A percentile compares a stretch with the other conserved stretches of the same genome.
Conservation (phyloP, 2,113 vertebrate genomes). For the Perccottus glenii region DNA sequence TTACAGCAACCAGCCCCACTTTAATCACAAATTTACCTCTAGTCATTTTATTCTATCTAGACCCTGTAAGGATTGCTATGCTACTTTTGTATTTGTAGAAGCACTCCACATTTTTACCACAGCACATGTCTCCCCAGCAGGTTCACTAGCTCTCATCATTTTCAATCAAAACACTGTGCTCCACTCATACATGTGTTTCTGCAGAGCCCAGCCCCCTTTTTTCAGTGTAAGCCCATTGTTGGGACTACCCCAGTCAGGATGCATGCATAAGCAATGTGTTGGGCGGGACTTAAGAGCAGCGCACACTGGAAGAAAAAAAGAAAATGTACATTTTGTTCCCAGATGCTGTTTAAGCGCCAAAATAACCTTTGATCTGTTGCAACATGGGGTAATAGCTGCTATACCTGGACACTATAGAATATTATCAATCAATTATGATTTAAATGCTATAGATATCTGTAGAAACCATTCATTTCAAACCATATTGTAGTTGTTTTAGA, state of each 20-base stretch:
- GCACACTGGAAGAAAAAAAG: not conserved
- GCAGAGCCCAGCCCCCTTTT: not conserved
- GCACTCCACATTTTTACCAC: too few relatives aligned
- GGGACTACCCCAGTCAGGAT: not conserved
- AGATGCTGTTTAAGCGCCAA: not conserved
- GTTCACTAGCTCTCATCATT: not conserved
- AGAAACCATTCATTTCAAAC: not conserved
- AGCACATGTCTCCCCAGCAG: too few relatives aligned
- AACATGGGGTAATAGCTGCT: too few relatives aligned
- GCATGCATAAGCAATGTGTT: slow-evolving; percentile 3
- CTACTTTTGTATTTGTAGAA: too few relatives aligned
- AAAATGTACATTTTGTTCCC: slow-evolving; percentile 60
- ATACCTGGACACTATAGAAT: not conserved
- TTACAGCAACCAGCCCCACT: too few relatives aligned
- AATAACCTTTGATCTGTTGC: not conserved
- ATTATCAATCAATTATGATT: too few relatives aligned
- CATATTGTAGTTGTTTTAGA: not conserved
- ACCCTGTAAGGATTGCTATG: too few relatives aligned
- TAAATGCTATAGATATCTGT: too few relatives aligned
- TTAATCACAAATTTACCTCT: too few relatives aligned
- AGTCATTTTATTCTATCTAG: too few relatives aligned
- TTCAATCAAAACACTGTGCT: not conserved
- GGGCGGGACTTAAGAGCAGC: slow-evolving; percentile 30
- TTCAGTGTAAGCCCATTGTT: not conserved
- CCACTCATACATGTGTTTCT: not conserved